phyloP scores from a whole-genome alignment of 2,113 vertebrate genomes.

The Amphiprion percula region DNA sequence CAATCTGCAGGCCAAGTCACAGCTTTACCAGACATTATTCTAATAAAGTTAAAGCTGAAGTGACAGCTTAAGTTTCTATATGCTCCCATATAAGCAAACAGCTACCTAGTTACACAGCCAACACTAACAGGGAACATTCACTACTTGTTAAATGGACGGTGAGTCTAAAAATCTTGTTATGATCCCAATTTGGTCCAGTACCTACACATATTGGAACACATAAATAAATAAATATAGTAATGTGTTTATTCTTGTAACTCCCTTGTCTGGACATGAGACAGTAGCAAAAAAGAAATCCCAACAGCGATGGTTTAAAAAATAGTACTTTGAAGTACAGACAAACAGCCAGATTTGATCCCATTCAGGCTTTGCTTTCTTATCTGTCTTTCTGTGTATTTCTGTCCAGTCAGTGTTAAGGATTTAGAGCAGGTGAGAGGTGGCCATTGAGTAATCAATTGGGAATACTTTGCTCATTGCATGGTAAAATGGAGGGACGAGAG shows the following conservation, averaged over 20 bases:
- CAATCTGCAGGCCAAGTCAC: background rate
- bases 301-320: background rate
- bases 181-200: background rate
- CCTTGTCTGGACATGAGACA: background rate
- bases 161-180: background rate
- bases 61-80: background rate
- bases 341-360: slow-evolving; percentile 10
- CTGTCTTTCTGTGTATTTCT: slow-evolving; percentile 9
- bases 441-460: slow-evolving; percentile 58
- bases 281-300: background rate
- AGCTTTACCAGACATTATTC: background rate
- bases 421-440: slow-evolving; percentile 33
- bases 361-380: slow-evolving; percentile 1
- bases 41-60: slow-evolving; percentile 16
- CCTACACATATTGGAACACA: slow-evolving; percentile 11
- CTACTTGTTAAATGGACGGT: background rate
- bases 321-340: background rate
- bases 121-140: slow-evolving; percentile 2
- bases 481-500: slow-evolving; percentile 56
- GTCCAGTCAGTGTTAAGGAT: slow-evolving; percentile 30
- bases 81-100: background rate
- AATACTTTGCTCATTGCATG: slow-evolving; percentile 62
- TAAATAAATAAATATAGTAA: background rate
- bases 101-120: slow-evolving; percentile 12
- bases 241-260: background rate